These are phyloP conservation scores for Conchocele bisecta DNA, from an alignment of 2,888 invertebrate genomes.

Conservation along the genomic window DNA sequence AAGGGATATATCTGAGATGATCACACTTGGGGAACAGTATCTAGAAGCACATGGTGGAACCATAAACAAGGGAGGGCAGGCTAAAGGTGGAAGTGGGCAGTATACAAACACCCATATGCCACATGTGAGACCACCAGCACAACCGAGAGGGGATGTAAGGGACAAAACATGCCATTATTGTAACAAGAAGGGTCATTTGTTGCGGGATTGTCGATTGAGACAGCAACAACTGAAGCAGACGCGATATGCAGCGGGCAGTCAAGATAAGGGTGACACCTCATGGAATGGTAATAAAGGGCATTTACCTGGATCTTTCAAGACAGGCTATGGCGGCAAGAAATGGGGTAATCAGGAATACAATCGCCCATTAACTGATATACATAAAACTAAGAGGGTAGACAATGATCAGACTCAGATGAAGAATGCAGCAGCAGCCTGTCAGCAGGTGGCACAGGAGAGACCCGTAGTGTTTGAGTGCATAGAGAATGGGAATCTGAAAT, in stretches of 20 bases:
- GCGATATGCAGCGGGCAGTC: background rate
- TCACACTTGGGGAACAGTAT: conserved; percentile 15
- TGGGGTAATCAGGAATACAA: too few relatives aligned
- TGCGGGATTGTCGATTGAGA: background rate
- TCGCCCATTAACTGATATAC: too few relatives aligned
- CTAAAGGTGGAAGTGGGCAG: background rate
- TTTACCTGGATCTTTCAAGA: too few relatives aligned
- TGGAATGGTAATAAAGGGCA: too few relatives aligned
- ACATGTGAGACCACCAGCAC: background rate
- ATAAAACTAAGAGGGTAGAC: background rate
- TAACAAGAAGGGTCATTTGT: background rate
- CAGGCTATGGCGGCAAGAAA: too few relatives aligned
- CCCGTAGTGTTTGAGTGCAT: background rate
- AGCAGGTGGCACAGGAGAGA: background rate
- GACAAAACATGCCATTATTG: background rate
- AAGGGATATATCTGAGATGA: conserved; percentile 1
- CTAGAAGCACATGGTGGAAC: conserved; percentile 23
- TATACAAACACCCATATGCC: background rate
- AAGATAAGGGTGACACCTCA: too few relatives aligned
- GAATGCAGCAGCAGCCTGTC: background rate
- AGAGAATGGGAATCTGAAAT: background rate
- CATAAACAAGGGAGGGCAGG: background rate
- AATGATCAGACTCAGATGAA: background rate
- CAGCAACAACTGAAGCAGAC: background rate
- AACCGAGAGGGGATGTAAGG: background rate